phyloP scores from a whole-genome alignment of 2,888 invertebrate genomes.

The Cremastinae sp. region DNA sequence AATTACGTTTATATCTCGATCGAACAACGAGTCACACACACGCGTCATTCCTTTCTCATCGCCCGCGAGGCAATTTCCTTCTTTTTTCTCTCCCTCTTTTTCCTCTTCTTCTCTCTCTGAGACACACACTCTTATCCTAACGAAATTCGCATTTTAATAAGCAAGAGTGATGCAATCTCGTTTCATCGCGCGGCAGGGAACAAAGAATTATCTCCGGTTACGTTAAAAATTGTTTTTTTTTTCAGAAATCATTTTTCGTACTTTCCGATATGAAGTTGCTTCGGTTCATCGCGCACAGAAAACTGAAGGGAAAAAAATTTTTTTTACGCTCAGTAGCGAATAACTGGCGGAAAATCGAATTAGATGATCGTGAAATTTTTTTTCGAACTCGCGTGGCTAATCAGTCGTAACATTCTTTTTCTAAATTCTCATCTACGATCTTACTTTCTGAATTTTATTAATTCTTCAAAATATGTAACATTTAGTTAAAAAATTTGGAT shows the following conservation, averaged over 20 bases:
- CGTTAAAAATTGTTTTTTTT: background rate
- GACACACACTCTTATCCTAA: no score
- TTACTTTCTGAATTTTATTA: background rate
- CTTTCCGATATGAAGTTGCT: slow-evolving; percentile 3
- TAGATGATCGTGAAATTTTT: slow-evolving; percentile 7
- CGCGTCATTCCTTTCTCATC: slow-evolving; percentile 34
- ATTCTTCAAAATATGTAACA: background rate
- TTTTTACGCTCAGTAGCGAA: background rate
- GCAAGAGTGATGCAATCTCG: background rate
- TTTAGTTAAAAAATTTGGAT: background rate
- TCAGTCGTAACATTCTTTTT: slow-evolving; percentile 11
- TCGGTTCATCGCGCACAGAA: no score
- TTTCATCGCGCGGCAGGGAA: background rate
- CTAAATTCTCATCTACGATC: background rate
- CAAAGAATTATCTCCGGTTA: background rate
- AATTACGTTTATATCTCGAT: slow-evolving; percentile 34
- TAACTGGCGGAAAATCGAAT: slow-evolving; percentile 23
- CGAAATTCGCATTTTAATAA: background rate
- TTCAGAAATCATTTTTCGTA: background rate
- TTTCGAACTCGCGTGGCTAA: slow-evolving; percentile 1
- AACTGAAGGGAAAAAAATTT: no score
- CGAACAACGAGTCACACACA: slow-evolving; percentile 39
- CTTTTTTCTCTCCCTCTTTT: background rate
- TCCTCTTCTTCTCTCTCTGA: no score
- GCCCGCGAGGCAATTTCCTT: background rate